These are phyloP conservation scores for Drosophila vallismaia DNA, from an alignment of 2,888 invertebrate species.

Conservation along the genomic window DNA sequence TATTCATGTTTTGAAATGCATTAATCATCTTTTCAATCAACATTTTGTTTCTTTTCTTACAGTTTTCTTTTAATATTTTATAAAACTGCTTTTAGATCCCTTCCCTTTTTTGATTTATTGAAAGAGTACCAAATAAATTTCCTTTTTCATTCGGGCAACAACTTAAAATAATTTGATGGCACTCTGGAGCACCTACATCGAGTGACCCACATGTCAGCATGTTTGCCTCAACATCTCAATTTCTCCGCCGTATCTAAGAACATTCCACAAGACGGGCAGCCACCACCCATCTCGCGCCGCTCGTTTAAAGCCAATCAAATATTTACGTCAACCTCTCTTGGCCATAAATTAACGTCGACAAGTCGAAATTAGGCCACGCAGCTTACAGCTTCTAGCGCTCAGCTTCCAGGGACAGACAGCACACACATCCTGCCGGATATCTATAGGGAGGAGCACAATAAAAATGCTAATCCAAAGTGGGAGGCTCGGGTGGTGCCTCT, in stretches of 20 bases:
- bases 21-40: not conserved
- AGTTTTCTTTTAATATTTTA: not conserved
- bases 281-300: not conserved
- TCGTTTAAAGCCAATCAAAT: conserved; percentile 66
- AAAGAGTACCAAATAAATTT: not conserved
- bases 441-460: conserved; percentile 34
- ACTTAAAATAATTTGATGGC: not conserved
- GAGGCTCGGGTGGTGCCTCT: conserved; percentile 1
- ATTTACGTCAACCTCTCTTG: conserved; percentile 58
- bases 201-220: conserved; percentile 29
- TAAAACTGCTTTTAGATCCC: not conserved
- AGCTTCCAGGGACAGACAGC: conserved; percentile 10
- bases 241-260: conserved; percentile 24
- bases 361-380: conserved; percentile 59
- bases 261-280: conserved; percentile 12
- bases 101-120: not conserved
- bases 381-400: conserved; percentile 2
- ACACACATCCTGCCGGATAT: conserved; percentile 34
- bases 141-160: not conserved
- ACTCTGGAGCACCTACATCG: conserved; percentile 1
- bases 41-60: not conserved
- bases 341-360: conserved; percentile 71
- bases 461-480: conserved; percentile 43
- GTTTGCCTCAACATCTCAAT: conserved; percentile 26
- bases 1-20: not conserved